phyloP scores from a whole-genome alignment of 2,797 vertebrate genomes.

The Graptemys geographica region DNA sequence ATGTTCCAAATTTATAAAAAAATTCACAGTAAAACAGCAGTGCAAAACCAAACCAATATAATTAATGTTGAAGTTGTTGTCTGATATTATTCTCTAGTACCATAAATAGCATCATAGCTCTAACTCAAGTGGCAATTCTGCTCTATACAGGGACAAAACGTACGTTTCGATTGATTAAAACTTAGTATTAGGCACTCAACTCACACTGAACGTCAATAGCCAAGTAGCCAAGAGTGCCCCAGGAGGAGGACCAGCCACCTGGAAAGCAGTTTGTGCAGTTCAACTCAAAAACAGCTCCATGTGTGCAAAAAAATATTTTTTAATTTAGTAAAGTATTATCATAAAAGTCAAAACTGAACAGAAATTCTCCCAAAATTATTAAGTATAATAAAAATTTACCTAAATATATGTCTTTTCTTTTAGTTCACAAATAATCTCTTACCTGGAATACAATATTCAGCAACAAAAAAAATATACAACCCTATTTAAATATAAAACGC shows the following conservation, averaged over 20 bases:
- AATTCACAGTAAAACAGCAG: neutral
- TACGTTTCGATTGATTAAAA: neutral
- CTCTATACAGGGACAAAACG: neutral
- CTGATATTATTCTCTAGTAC: neutral
- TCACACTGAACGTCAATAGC: neutral
- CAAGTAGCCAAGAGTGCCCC: neutral
- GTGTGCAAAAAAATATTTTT: neutral
- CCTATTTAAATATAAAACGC: neutral
- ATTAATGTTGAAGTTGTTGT: neutral
- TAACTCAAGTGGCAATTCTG: neutral
- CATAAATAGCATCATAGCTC: neutral
- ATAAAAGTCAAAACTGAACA: neutral
- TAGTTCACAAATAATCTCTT: neutral
- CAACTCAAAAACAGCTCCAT: neutral
- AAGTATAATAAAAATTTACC: neutral
- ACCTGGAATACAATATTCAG: neutral
- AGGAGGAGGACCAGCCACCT: neutral
- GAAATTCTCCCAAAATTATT: neutral
- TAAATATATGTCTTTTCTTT: neutral
- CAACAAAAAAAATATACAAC: neutral
- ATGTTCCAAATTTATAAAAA: neutral
- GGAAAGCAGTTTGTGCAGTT: neutral
- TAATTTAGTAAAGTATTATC: no score
- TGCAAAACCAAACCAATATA: fast-evolving
- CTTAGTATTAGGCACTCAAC: neutral